phyloP scores from a whole-genome alignment of 2,888 invertebrate species.

The Drosophila kuntzei region DNA sequence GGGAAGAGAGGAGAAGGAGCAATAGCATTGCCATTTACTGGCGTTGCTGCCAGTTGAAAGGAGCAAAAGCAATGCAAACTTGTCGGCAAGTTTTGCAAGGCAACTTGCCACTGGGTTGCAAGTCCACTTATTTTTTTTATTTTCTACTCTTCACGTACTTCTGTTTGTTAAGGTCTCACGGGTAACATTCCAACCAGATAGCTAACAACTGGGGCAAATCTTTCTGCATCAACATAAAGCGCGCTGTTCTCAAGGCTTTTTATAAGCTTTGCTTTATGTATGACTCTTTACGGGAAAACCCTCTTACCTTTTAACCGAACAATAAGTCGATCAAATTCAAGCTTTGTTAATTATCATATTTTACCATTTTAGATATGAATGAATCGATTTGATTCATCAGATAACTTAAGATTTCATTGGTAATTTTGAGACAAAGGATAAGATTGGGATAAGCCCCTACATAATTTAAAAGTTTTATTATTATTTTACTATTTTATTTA shows the following conservation, averaged over 20 bases:
- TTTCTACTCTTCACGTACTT: conserved; percentile 2
- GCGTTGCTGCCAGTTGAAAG: conserved; percentile 23
- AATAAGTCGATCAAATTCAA: background rate
- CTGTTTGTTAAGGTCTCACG: conserved; percentile 57
- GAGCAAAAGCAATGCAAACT: conserved; percentile 60
- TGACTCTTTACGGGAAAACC: background rate
- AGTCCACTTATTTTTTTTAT: conserved; percentile 32
- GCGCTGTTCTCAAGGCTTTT: conserved; percentile 18
- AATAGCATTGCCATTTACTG: conserved; percentile 26
- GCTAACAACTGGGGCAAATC: conserved; percentile 66
- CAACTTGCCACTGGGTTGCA: conserved; percentile 52
- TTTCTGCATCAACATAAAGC: conserved; percentile 44
- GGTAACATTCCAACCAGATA: conserved; percentile 71
- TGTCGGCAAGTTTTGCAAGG: conserved; percentile 66
- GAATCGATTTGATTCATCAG: too few relatives aligned
- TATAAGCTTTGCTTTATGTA: conserved; percentile 28
- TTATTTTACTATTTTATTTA: too few relatives aligned
- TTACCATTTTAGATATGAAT: background rate
- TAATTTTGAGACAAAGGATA: too few relatives aligned
- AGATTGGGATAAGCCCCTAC: too few relatives aligned
- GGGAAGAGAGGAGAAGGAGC: conserved; percentile 3
- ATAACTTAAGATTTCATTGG: too few relatives aligned
- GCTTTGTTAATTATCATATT: background rate
- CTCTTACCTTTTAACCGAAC: background rate
- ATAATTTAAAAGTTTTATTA: too few relatives aligned